Evolutionary conservation across 2,888 invertebrate species (phyloP), one percentile per base, ranked within the genome.

Genomic region (Himalopsyche tibetana): DNA sequence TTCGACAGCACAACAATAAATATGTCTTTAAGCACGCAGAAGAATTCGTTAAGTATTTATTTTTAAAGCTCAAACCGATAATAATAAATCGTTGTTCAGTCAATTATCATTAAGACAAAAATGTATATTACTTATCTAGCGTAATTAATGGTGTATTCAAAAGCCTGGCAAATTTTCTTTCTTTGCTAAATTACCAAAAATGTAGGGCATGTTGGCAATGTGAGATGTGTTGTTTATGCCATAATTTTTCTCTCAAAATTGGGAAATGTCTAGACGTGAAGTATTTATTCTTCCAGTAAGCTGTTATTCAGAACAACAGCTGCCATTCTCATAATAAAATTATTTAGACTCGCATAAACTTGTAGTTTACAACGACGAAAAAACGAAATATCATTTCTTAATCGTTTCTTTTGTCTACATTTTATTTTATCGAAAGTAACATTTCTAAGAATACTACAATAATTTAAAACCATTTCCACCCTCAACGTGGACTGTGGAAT

Each of bases 21-120:
- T 4, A 11, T 45, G 0, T 45, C 2, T 12, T 15, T 12, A 15
- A 51, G 15, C 12, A 0, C 4, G 15, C 51, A 51, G 4, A 51
- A 51, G 51, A 51, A 51, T 15, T 51, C 51, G 15, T 3, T 15
- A 15, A 15, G 15, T 4, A 15, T 28, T 28, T 28, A 28, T 51
- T 51, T 51, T 51, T 51, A 15, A 51, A 15, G 51, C 51, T 51
- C 51, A 51, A 15, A 15, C 51, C 51, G 15, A 51, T 51, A 51
- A 51, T 51, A 51, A 51, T 63, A 63, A 63, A 63, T 63, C 63
- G n/a, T 63, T 63, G n/a, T 28, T 63, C 19, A 63, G 28, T 63
- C 63, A 63, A 63, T 63, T 63, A 63, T 63, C 63, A 63, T 63
- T 63, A 63, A 63, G 63, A 19, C 63, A 63, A 63, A 63, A 19